Base-by-base conservation (phyloP, 1,140 invertebrate species). In the Trichomalopsis sarcophagae region DNA sequence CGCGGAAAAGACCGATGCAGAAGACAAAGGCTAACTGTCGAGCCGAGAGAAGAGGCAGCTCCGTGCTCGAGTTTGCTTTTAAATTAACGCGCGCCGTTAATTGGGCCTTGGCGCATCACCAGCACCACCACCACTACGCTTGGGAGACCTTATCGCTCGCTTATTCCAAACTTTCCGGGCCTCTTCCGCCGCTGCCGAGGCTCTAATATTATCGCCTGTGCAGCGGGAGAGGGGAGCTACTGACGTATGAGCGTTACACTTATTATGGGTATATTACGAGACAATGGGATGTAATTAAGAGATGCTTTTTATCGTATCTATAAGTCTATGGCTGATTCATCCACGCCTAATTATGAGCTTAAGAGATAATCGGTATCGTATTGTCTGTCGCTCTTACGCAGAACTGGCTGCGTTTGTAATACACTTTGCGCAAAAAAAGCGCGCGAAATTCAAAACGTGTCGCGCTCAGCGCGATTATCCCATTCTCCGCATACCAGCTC, bases 1-100 rank as follows among this genome's bases (percentile, higher is more conserved):
- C 14, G 50, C 11, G n/a, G 76, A 62, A 78, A 78, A 30, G 50
- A 30, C 74, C 4, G 23, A 21, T 13, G 23, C 50, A 21, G 11
- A 40, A 13, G 80, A 50, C 36, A 33, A 55, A 3, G 23, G 4
- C 30, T 21, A 66, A 74, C 30, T 44, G 71, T 44, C 82, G 55
- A 40, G 44, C 66, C 62, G 21, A 33, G 69, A 33, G 69, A 30
- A 44, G 27, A n/a, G n/a, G 4, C n/a, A 30, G 36, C 17, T 14
- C 50, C 9, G 47, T 74, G 50, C 55, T 47, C 23, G 69, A 33
- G 69, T 33, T 71, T 27, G 66, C 27, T 79, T 79, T 55, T 17
- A 40, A 78, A 84, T 84, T 79, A 84, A 36, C 82, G 55, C 23
- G 17, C 9, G n/a, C 33, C 36, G 62, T 79, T 84, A 84, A 84